Evolutionary conservation across 2,113 vertebrate genomes (phyloP).

Genomic region (Cichladusa arquata): DNA sequence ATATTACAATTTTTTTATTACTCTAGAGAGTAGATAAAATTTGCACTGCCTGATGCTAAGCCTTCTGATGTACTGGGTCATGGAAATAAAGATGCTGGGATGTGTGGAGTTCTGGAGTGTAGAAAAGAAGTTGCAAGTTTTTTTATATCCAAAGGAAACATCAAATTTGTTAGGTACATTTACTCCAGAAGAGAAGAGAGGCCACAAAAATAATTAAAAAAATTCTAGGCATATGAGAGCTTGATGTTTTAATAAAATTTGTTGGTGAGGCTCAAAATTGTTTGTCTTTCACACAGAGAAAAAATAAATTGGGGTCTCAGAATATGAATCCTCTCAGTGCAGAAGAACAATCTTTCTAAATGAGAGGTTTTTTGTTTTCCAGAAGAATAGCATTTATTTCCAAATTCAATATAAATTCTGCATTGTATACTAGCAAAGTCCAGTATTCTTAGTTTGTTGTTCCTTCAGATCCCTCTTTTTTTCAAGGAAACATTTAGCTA

Average conservation of each 20-base stretch:
- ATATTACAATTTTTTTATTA: not conserved
- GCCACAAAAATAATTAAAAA: not conserved
- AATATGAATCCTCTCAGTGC: not conserved
- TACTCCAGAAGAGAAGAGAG: not conserved
- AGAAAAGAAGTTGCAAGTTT: not conserved
- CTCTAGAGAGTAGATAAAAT: not conserved
- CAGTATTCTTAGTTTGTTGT: not conserved
- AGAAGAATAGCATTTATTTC: not conserved
- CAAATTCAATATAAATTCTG: not conserved
- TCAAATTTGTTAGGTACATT: not conserved
- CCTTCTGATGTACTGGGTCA: not conserved
- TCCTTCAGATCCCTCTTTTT: not conserved
- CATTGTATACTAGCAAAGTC: not conserved
- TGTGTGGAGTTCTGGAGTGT: not conserved
- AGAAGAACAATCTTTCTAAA: not conserved
- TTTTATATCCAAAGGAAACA: not conserved
- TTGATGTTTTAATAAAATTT: constrained; percentile 2
- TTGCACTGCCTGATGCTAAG: not conserved
- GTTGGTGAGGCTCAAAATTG: not conserved
- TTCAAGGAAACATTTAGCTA: not conserved
- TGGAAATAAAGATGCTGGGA: not conserved
- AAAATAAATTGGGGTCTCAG: not conserved
- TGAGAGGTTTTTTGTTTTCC: not conserved
- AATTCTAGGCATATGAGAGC: not conserved
- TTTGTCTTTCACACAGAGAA: not conserved